These are phyloP conservation scores for Halictus rubicundus DNA, from an alignment of 1,140 invertebrate genomes.

Conservation along the genomic window DNA sequence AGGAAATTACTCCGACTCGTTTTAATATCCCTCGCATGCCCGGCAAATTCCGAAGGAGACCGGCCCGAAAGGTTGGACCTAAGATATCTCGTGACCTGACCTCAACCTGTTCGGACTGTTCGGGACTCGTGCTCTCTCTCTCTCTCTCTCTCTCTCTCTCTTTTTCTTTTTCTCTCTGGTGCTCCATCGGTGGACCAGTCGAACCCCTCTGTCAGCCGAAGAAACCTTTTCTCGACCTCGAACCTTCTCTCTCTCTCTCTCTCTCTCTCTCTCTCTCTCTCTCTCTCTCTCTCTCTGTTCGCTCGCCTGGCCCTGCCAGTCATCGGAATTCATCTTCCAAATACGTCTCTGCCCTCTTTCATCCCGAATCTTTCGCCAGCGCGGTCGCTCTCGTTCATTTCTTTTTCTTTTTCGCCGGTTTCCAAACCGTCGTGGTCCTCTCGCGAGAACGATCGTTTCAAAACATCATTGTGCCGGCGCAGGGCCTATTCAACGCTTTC, in stretches of 20 bases:
- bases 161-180: not conserved
- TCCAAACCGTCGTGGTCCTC: no score
- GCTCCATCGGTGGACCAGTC: slow-evolving; percentile 2
- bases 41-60: slow-evolving; percentile 48
- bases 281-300: not conserved
- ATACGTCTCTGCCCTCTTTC: slow-evolving; percentile 25
- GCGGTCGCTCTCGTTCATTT: no score
- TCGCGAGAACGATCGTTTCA: not conserved
- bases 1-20: slow-evolving; percentile 41
- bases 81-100: slow-evolving; percentile 40
- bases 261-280: slow-evolving; percentile 7
- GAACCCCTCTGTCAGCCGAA: slow-evolving; percentile 30
- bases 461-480: slow-evolving; percentile 13
- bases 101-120: slow-evolving; percentile 48
- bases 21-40: slow-evolving; percentile 34
- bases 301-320: not conserved
- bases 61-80: slow-evolving; percentile 21
- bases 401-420: not conserved
- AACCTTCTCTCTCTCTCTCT: not conserved
- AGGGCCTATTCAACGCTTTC: not conserved
- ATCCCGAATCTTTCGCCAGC: not conserved
- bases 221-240: slow-evolving; percentile 19
- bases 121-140: slow-evolving; percentile 30
- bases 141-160: not conserved
- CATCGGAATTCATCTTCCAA: slow-evolving; percentile 40